A percentile compares a stretch with the other conserved stretches of the same genome.
Conservation (phyloP, 2,797 vertebrate species). For the Agapornis canus region DNA sequence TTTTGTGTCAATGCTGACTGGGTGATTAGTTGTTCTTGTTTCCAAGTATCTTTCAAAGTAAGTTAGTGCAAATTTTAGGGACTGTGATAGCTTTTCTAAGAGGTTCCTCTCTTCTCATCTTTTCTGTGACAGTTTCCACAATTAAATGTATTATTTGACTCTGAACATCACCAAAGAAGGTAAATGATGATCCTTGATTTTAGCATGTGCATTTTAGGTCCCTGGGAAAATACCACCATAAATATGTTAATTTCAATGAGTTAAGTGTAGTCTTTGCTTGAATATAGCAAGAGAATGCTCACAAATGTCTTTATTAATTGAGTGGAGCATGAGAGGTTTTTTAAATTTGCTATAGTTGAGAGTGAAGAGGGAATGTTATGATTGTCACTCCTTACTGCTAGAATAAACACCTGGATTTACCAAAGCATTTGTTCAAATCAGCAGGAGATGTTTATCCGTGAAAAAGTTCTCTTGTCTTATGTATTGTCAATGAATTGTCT, state of each 20-base stretch:
- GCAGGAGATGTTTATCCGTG: background rate
- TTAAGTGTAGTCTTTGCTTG: background rate
- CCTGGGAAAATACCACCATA: background rate
- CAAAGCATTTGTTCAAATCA: constrained; percentile 24
- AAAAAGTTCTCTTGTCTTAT: background rate
- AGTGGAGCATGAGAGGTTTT: background rate
- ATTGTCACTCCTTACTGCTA: constrained; percentile 19
- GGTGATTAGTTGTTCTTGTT: background rate
- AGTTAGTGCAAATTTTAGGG: background rate
- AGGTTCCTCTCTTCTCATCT: background rate
- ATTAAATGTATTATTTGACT: background rate
- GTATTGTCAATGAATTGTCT: background rate
- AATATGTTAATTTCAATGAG: background rate
- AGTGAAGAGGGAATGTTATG: background rate
- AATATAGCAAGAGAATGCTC: background rate
- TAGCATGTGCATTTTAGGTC: background rate
- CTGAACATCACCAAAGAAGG: background rate
- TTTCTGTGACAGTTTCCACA: background rate
- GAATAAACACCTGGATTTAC: constrained; percentile 25
- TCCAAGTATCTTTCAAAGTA: background rate
- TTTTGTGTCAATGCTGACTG: background rate
- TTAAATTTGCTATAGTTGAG: background rate
- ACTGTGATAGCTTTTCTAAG: background rate
- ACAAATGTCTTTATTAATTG: background rate
- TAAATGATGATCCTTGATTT: background rate